Conservation (phyloP, 1,140 invertebrate genomes). For the Hyles euphorbiae region DNA sequence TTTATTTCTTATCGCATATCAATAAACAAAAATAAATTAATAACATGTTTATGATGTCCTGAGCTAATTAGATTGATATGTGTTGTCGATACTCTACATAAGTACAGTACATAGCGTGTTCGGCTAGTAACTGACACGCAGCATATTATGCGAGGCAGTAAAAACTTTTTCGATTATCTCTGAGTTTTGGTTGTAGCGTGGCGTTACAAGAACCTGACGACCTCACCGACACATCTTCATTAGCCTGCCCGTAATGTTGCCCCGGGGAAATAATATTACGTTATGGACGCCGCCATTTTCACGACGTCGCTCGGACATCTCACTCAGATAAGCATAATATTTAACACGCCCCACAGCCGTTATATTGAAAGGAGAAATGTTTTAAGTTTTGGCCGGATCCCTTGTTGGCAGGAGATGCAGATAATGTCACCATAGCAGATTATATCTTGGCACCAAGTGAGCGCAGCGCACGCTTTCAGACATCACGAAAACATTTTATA, state of each 20-base stretch:
- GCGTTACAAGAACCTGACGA: slow-evolving; percentile 18
- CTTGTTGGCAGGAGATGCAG: slow-evolving; percentile 55
- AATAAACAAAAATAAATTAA: too few species aligned
- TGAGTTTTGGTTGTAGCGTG: slow-evolving; percentile 4
- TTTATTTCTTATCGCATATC: too few species aligned
- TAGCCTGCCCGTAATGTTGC: slow-evolving; percentile 35
- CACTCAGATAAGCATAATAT: background rate
- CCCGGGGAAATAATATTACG: slow-evolving; percentile 33
- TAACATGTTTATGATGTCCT: too few species aligned
- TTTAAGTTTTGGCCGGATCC: slow-evolving; percentile 50
- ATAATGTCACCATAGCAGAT: slow-evolving; percentile 70
- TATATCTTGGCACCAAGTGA: slow-evolving; percentile 59
- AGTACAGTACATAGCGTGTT: too few species aligned
- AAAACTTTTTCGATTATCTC: slow-evolving; percentile 8
- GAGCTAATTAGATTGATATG: too few species aligned
- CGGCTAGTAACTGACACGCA: too few species aligned
- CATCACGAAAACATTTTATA: slow-evolving; percentile 45
- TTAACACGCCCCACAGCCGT: slow-evolving; percentile 1
- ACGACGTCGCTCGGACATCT: background rate
- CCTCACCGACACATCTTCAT: slow-evolving; percentile 42
- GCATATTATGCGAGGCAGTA: background rate
- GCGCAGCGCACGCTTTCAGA: slow-evolving; percentile 35
- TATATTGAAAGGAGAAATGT: slow-evolving; percentile 38
- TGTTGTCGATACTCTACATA: background rate
- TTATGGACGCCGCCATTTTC: slow-evolving; percentile 12